Evolutionary conservation across 2,113 vertebrate species (phyloP).

Genomic region (Actinemys pallida): DNA sequence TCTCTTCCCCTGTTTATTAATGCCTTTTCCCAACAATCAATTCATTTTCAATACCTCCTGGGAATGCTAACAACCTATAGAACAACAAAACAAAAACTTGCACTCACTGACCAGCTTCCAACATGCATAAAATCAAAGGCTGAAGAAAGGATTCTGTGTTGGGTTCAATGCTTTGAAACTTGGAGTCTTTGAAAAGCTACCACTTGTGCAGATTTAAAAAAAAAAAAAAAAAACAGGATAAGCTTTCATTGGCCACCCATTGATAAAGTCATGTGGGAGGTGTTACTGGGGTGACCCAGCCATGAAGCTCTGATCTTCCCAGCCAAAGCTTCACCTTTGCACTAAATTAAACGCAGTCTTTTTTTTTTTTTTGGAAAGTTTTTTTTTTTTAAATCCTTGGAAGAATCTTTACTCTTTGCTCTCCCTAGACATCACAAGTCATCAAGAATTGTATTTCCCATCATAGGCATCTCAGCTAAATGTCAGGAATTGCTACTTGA

Average conservation of each 20-base stretch:
- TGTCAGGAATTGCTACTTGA: constrained; percentile 43
- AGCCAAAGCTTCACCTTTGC: constrained; percentile 67
- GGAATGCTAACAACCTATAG: constrained; percentile 60
- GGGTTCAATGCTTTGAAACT: constrained; percentile 75
- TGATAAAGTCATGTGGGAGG: constrained; percentile 76
- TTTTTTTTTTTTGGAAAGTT: not conserved
- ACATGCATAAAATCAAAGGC: constrained; percentile 77
- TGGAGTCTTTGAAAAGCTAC: constrained; percentile 62
- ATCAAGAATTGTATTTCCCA: constrained; percentile 6
- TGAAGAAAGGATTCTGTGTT: constrained; percentile 78
- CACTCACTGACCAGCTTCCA: constrained; percentile 73
- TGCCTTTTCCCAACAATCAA: constrained; percentile 71
- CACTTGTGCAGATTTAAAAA: constrained; percentile 58
- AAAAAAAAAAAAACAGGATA: constrained; percentile 68
- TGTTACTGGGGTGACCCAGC: constrained; percentile 66
- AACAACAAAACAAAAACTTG: constrained; percentile 29
- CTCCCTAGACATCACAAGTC: not conserved
- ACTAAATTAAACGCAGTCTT: constrained; percentile 73
- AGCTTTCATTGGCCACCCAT: constrained; percentile 82
- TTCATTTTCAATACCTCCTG: constrained; percentile 70
- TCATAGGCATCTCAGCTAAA: constrained; percentile 11
- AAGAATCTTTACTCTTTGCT: not conserved
- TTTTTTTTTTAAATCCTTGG: not conserved
- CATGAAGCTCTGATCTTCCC: constrained; percentile 51
- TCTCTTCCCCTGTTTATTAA: constrained; percentile 32